A percentile compares a stretch with the other conserved stretches of the same genome.
These are phyloP conservation scores for Mastomys coucha DNA, from an alignment of 2,113 vertebrate species.

Conservation along the genomic window DNA sequence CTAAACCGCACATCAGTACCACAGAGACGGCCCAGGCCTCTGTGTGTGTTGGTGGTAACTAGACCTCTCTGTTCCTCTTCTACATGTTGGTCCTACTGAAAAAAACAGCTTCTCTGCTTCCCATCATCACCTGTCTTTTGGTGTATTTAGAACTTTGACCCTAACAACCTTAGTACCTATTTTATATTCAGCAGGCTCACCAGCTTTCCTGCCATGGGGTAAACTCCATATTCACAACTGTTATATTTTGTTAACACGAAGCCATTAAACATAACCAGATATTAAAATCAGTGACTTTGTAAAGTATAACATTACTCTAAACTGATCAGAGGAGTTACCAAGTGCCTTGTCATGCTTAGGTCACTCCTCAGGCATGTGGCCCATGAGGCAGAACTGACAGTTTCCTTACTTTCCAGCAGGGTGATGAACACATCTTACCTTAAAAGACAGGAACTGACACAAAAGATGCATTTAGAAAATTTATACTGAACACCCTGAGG, in stretches of 20 bases:
- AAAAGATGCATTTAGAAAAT: not conserved
- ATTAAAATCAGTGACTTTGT: not conserved
- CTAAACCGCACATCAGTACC: not conserved
- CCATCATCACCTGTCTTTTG: not conserved
- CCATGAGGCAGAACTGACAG: not conserved
- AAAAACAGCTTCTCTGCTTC: not conserved
- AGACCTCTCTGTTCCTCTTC: not conserved
- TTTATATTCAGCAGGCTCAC: not conserved
- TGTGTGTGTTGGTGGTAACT: not conserved
- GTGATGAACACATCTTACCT: not conserved
- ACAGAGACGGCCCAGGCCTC: not conserved
- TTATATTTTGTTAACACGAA: not conserved
- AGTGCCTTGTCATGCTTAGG: not conserved
- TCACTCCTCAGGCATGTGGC: not conserved
- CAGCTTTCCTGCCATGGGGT: not conserved
- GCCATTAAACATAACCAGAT: not conserved
- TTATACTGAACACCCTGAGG: not conserved
- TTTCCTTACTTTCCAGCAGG: not conserved
- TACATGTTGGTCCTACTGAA: not conserved
- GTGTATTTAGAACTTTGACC: not conserved
- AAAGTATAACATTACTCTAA: too few species aligned
- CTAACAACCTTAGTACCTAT: not conserved
- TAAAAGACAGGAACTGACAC: slow-evolving; percentile 5
- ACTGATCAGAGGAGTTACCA: not conserved
- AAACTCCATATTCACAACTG: not conserved